A percentile compares a stretch with the other conserved stretches of the same genome.
Evolutionary conservation across 2,113 vertebrate genomes (phyloP).

Genomic region (Nyctereutes procyonoides): DNA sequence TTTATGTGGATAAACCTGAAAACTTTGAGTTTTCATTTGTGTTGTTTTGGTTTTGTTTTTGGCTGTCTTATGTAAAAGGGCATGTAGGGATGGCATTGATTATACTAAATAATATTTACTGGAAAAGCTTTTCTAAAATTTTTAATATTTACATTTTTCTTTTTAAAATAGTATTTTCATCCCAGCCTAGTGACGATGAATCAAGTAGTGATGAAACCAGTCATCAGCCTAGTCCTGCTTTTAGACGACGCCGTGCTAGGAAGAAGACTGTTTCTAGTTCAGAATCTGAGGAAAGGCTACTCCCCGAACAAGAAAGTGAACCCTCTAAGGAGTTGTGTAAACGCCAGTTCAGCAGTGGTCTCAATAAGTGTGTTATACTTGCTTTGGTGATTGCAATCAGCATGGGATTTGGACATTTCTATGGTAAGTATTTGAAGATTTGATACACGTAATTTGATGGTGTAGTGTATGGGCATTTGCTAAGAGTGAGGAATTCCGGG

Average conservation of each 20-base stretch:
- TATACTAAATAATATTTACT: conserved; percentile 14
- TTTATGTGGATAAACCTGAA: conserved; percentile 49
- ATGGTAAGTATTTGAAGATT: conserved; percentile 86
- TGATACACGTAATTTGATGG: neutral
- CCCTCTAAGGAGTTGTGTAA: conserved; percentile 50
- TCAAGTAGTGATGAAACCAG: conserved; percentile 91
- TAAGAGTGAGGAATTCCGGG: neutral
- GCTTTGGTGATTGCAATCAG: conserved; percentile 93
- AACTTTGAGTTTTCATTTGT: neutral
- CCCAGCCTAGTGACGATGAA: conserved; percentile 81
- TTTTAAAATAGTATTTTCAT: conserved; percentile 82
- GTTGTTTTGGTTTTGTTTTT: conserved; percentile 17
- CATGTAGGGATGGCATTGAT: conserved; percentile 12
- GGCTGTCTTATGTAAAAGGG: conserved; percentile 39
- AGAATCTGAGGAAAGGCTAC: conserved; percentile 78
- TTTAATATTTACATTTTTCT: conserved; percentile 64
- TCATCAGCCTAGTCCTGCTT: conserved; percentile 73
- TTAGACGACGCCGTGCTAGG: conserved; percentile 91
- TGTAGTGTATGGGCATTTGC: neutral
- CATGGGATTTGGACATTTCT: conserved; percentile 96
- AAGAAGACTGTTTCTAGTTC: conserved; percentile 84
- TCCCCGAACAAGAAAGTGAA: conserved; percentile 42
- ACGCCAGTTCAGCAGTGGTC: conserved; percentile 84
- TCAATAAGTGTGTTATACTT: conserved; percentile 92
- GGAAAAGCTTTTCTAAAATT: neutral